Percentiles rank a stretch among this genome's conserved stretches.
Evolutionary conservation across 2,888 invertebrate species (phyloP).

Genomic region (Brachyopa scutellaris): DNA sequence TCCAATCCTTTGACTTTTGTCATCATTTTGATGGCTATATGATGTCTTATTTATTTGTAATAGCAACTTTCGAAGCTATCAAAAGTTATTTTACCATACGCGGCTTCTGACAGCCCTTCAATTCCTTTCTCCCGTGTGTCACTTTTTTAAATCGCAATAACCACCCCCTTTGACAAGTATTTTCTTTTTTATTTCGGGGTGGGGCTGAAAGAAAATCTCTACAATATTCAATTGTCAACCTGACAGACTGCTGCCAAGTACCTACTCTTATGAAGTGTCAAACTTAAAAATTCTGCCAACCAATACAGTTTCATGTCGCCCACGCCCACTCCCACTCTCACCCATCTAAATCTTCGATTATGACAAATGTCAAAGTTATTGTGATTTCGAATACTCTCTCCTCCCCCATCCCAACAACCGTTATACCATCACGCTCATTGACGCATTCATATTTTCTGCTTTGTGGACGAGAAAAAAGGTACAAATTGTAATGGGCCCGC

Average conservation of each 20-base stretch:
- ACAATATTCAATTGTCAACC: constrained; percentile 13
- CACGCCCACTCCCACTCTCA: neutral
- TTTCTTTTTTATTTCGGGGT: too few species aligned
- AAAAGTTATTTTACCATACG: too few species aligned
- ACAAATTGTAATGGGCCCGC: constrained; percentile 51
- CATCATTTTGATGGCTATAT: too few species aligned
- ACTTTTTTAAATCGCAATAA: too few species aligned
- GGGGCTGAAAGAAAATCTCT: neutral
- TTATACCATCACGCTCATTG: neutral
- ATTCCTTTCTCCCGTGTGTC: too few species aligned
- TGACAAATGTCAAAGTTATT: constrained; percentile 57
- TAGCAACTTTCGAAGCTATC: too few species aligned
- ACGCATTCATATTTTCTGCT: constrained; percentile 39
- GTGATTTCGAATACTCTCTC: too few species aligned
- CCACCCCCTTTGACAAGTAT: too few species aligned
- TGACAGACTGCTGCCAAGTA: constrained; percentile 36
- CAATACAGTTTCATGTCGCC: neutral
- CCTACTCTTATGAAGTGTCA: constrained; percentile 27
- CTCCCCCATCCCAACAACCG: neutral
- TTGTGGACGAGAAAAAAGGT: constrained; percentile 47
- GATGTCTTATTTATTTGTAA: too few species aligned
- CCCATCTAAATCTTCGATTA: constrained; percentile 4
- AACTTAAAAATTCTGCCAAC: constrained; percentile 26
- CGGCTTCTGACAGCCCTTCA: too few species aligned
- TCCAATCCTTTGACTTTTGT: too few species aligned